These are phyloP conservation scores for Loriculus beryllinus DNA, from an alignment of 2,797 vertebrate genomes.

Conservation along the genomic window DNA sequence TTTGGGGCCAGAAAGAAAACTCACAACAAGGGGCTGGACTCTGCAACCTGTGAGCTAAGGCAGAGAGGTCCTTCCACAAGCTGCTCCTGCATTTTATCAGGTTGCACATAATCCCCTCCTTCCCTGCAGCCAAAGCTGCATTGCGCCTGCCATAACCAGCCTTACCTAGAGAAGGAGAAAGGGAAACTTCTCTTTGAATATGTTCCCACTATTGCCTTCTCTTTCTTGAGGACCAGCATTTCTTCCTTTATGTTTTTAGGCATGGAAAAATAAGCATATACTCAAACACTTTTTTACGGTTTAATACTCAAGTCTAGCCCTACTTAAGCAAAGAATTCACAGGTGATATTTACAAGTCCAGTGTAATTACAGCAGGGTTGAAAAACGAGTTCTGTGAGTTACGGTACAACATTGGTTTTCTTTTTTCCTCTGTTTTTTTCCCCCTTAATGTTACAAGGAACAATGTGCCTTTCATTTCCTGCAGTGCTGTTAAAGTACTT, in stretches of 20 bases:
- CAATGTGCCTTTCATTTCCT: slow-evolving; percentile 68
- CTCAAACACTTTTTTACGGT: background rate
- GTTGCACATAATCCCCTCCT: background rate
- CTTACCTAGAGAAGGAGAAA: background rate
- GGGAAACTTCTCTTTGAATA: background rate
- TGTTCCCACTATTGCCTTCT: background rate
- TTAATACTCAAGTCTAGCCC: slow-evolving; percentile 21
- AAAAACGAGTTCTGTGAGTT: slow-evolving; percentile 50
- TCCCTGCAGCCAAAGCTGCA: background rate
- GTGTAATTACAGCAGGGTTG: slow-evolving; percentile 62
- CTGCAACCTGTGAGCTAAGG: background rate
- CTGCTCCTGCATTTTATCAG: background rate
- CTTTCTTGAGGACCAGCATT: background rate
- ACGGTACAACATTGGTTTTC: slow-evolving; percentile 44
- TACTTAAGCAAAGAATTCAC: slow-evolving; percentile 58
- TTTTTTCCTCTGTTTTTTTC: slow-evolving; percentile 3
- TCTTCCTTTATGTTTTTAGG: background rate
- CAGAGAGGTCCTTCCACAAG: background rate
- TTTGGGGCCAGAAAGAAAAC: background rate
- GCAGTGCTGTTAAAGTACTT: slow-evolving; percentile 38
- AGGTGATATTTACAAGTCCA: slow-evolving; percentile 64
- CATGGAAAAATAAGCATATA: slow-evolving; percentile 1
- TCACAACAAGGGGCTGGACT: background rate
- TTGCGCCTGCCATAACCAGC: background rate
- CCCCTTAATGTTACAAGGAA: slow-evolving; percentile 38